Evolutionary conservation across 1,140 invertebrate genomes (phyloP), one percentile per base, ranked within the genome.

Genomic region (Trypoxylus dichotomus): DNA sequence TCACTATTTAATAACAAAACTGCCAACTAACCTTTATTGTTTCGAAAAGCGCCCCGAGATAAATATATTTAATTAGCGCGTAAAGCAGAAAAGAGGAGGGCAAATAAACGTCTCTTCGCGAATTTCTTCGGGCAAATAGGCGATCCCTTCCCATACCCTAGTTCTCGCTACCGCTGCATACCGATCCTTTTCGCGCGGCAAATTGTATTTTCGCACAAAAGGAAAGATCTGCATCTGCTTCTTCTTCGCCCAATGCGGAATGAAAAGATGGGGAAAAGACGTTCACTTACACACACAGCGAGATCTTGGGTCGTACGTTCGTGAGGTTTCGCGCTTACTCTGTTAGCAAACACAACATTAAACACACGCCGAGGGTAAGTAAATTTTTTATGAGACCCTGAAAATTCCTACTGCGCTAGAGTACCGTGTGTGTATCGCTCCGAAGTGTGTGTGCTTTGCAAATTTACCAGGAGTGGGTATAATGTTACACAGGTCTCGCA

Each of bases 281-380:
- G 24, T 29, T 68, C 60, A 68, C 60, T 68, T 68, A 68, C 19
- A n/a, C 47, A 37, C 5, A n/a, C 24, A 3, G 60, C 60, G 60
- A 25, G 60, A 68, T 68, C 60, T 6, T 24, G 5, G 11, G 60
- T 24, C 24, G 60, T 24, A 54, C 32, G 3, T 24, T 29, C 60
- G 19, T 29, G 60, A 24, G 24, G 60, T 68, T 68, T 29, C 15
- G 24, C 19, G 60, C 15, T 68, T 68, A 68, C 60, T 27, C 60
- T 24, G 60, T 68, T 68, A 68, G 27, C 60, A 68, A 68, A 68
- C 60, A 68, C 60, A 68, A 68, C 60, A 68, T 68, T 68, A 68
- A 68, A 68, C 60, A 68, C 60, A 68, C 60, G 60, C 60, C 24
- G 60, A 68, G 60, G 60, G 27, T 68, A 68, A 68, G 24, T 21